These are phyloP conservation scores for Graphium colonna DNA, from an alignment of 2,888 invertebrate species.

Conservation along the genomic window DNA sequence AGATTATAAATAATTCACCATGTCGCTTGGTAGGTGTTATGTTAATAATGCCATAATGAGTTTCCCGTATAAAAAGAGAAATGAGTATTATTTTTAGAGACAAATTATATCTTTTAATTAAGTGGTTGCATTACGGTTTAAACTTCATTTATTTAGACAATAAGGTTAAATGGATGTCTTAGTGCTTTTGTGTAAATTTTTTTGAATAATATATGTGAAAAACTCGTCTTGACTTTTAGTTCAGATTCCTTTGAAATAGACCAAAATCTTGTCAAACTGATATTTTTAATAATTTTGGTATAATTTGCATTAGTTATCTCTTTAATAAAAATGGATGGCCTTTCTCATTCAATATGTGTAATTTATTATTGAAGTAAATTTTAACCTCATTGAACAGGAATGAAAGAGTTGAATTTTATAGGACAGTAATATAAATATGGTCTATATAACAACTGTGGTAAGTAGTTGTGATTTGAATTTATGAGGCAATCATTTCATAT, in stretches of 20 bases:
- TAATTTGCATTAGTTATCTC: not conserved
- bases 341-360: no score
- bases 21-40: slow-evolving; percentile 68
- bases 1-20: slow-evolving; percentile 51
- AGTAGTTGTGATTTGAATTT: no score
- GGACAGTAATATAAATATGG: no score
- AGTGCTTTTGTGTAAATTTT: slow-evolving; percentile 81
- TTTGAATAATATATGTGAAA: slow-evolving; percentile 81
- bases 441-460: no score
- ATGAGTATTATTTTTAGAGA: slow-evolving; percentile 79
- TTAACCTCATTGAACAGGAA: no score
- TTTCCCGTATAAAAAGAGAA: slow-evolving; percentile 61
- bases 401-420: no score
- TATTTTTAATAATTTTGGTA: not conserved
- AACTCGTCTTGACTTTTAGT: slow-evolving; percentile 45
- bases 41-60: slow-evolving; percentile 67
- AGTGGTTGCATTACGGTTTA: slow-evolving; percentile 76
- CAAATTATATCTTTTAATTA: slow-evolving; percentile 74
- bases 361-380: no score
- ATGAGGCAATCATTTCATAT: no score
- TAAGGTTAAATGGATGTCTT: slow-evolving; percentile 81
- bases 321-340: no score
- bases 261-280: not conserved
- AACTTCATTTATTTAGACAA: slow-evolving; percentile 78
- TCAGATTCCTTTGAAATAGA: not conserved